Evolutionary conservation across 2,888 invertebrate genomes (phyloP).

Genomic region (Aporophyla nigra): DNA sequence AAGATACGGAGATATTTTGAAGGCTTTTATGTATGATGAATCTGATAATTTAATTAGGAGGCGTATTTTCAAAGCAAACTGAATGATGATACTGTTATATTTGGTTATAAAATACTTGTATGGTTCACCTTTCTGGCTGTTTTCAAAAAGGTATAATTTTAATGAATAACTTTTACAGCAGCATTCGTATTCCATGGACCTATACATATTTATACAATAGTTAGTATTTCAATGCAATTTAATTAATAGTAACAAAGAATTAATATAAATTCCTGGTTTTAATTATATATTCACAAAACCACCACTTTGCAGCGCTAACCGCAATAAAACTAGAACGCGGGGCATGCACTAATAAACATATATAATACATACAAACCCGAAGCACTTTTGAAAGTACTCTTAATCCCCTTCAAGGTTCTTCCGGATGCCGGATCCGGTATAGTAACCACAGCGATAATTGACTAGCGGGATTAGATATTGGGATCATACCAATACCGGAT

Average conservation of each 20-base stretch:
- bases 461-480: slow-evolving; percentile 69
- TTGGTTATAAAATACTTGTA: background rate
- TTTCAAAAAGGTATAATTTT: background rate
- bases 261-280: background rate
- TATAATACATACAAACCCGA: slow-evolving; percentile 1
- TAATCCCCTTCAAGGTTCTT: background rate
- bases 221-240: background rate
- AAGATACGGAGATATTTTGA: slow-evolving; percentile 17
- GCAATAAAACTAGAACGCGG: slow-evolving; percentile 13
- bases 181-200: background rate
- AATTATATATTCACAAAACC: slow-evolving; percentile 34
- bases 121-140: too few species aligned
- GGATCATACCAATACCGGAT: slow-evolving; percentile 54
- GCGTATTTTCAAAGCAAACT: background rate
- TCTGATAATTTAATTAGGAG: slow-evolving; percentile 18
- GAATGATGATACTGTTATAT: background rate
- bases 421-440: slow-evolving; percentile 60
- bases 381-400: slow-evolving; percentile 5
- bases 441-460: slow-evolving; percentile 68
- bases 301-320: slow-evolving; percentile 10
- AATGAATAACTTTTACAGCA: background rate
- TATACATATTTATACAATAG: background rate
- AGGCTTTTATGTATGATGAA: slow-evolving; percentile 24
- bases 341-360: slow-evolving; percentile 15
- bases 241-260: background rate